These are phyloP conservation scores for Rhimphoctona megacephalus DNA, from an alignment of 2,888 invertebrate species.

Conservation along the genomic window DNA sequence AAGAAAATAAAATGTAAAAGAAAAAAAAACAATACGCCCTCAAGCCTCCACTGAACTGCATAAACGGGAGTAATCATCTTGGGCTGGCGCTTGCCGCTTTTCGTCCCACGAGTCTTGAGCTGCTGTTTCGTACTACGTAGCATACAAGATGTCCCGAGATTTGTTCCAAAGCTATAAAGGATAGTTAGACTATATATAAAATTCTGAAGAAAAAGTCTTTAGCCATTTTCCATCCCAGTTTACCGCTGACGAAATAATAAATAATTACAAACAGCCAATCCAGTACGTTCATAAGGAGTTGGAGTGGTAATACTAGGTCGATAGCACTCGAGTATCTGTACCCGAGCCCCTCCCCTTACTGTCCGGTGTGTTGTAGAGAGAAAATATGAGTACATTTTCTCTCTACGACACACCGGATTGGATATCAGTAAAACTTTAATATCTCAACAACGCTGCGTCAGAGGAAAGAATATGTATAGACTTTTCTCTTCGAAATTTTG, in stretches of 20 bases:
- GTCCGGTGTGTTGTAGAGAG: too few species aligned
- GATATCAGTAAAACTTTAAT: not conserved
- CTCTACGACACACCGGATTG: not conserved
- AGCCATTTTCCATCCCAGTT: not conserved
- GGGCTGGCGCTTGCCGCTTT: slow-evolving; percentile 56
- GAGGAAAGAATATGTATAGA: not conserved
- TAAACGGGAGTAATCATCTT: slow-evolving; percentile 73
- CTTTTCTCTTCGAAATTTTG: not conserved
- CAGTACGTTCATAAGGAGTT: not conserved
- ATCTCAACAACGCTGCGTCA: not conserved
- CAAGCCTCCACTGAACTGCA: slow-evolving; percentile 69
- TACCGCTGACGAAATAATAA: not conserved
- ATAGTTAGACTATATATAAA: not conserved
- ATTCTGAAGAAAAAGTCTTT: not conserved
- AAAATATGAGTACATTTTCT: too few species aligned
- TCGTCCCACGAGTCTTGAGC: slow-evolving; percentile 47
- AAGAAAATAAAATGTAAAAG: slow-evolving; percentile 50
- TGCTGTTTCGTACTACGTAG: slow-evolving; percentile 23
- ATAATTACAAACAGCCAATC: not conserved
- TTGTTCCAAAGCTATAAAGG: not conserved
- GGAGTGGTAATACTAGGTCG: not conserved
- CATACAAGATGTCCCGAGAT: slow-evolving; percentile 10
- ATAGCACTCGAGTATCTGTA: not conserved
- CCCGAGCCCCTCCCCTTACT: not conserved
- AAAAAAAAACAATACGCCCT: slow-evolving; percentile 46